Conservation (phyloP, 23 tunicate species). For the Clavelina lepadiformis region DNA sequence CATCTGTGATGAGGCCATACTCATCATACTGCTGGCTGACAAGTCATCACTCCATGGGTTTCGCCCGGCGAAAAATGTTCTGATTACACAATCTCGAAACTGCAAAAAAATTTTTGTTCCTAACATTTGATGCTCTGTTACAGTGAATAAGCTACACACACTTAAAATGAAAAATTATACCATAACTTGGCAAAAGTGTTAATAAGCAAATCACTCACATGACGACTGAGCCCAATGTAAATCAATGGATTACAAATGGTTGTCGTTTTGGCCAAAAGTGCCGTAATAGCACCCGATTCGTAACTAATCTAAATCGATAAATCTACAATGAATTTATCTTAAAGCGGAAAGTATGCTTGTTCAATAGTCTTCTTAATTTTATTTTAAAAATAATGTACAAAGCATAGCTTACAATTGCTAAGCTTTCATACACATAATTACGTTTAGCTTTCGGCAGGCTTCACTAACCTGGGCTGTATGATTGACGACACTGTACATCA, state of each 20-base stretch:
- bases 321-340: no score
- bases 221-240: conserved; percentile 61
- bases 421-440: background rate
- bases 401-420: background rate
- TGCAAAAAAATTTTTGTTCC: conserved; percentile 1
- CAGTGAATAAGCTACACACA: no score
- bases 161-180: no score
- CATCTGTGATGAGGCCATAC: background rate
- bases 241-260: conserved; percentile 62
- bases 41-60: conserved; percentile 54
- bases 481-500: conserved; percentile 49
- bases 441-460: background rate
- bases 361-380: no score
- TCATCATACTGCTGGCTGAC: background rate
- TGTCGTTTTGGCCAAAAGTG: conserved; percentile 69
- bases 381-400: background rate
- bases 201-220: conserved; percentile 11
- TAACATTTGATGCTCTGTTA: no score
- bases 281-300: conserved; percentile 49
- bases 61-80: conserved; percentile 41
- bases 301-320: conserved; percentile 35
- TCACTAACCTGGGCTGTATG: conserved; percentile 21
- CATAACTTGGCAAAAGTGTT: no score
- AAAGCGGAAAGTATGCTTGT: no score
- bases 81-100: conserved; percentile 65